These are phyloP conservation scores for Tetrax tetrax DNA, from an alignment of 2,113 vertebrate species.

Conservation along the genomic window DNA sequence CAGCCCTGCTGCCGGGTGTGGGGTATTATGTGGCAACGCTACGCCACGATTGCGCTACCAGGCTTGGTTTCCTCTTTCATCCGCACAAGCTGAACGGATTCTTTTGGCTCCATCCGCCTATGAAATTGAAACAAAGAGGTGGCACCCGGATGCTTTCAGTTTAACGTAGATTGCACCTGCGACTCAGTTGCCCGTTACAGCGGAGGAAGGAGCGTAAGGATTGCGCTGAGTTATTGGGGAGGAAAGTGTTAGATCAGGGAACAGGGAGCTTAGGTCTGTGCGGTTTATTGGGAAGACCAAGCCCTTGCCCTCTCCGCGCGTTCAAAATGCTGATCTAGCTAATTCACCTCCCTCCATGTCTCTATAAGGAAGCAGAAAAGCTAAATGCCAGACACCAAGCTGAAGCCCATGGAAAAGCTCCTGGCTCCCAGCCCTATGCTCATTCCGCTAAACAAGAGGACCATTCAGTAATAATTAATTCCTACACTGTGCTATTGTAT, in stretches of 20 bases:
- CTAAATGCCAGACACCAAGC: constrained; percentile 54
- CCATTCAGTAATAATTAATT: constrained; percentile 60
- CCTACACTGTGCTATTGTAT: constrained; percentile 62
- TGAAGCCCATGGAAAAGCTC: constrained; percentile 55
- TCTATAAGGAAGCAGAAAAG: constrained; percentile 66
- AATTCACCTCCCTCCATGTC: constrained; percentile 46
- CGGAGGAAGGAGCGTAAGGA: not conserved
- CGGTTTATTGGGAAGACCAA: constrained; percentile 7
- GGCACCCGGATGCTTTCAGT: not conserved
- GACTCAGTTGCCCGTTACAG: not conserved
- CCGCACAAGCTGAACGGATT: not conserved
- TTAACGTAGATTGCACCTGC: not conserved
- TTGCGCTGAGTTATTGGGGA: not conserved
- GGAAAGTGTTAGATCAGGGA: not conserved
- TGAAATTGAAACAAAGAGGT: constrained; percentile 42
- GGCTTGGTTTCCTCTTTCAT: constrained; percentile 31
- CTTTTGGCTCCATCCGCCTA: constrained; percentile 19
- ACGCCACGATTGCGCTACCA: not conserved
- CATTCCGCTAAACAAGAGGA: constrained; percentile 54
- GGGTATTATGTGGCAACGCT: not conserved
- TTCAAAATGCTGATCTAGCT: constrained; percentile 57
- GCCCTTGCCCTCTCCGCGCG: not conserved
- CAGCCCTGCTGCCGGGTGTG: not conserved
- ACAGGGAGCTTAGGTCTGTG: not conserved
- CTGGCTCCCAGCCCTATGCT: constrained; percentile 47